Conservation (phyloP, 2,797 vertebrate species). For the Enteromius argenteus region DNA sequence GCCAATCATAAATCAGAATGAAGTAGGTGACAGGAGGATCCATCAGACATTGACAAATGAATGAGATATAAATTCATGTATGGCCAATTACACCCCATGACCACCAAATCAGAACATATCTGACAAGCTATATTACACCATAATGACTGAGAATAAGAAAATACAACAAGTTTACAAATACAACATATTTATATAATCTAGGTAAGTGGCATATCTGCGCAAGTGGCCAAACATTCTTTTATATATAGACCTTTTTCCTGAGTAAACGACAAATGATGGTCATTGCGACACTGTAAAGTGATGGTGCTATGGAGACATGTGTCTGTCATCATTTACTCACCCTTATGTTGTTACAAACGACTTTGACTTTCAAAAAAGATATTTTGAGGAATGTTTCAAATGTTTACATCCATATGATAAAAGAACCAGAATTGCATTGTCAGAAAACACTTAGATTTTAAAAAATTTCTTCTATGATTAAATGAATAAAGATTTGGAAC, state of each 20-base stretch:
- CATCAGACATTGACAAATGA: not conserved
- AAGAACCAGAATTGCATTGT: not conserved
- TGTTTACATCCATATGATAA: not conserved
- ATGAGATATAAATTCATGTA: not conserved
- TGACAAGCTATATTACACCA: not conserved
- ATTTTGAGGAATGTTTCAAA: not conserved
- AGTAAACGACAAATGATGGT: no score
- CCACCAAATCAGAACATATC: not conserved
- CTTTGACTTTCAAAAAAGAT: not conserved
- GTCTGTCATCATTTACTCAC: not conserved
- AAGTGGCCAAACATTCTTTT: not conserved
- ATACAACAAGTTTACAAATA: not conserved
- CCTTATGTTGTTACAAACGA: not conserved
- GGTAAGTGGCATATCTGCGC: not conserved
- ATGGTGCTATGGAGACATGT: no score
- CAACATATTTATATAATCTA: not conserved
- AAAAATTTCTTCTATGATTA: not conserved
- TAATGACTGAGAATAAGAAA: not conserved
- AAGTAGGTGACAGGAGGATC: not conserved
- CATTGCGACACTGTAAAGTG: no score
- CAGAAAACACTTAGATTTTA: not conserved
- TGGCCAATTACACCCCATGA: not conserved
- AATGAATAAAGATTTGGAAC: not conserved
- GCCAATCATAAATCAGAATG: not conserved
- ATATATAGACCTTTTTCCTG: no score